Percentiles rank a stretch among this genome's conserved stretches.
Evolutionary conservation across 2,113 vertebrate species (phyloP).

Genomic region (Oenanthe oenanthe): DNA sequence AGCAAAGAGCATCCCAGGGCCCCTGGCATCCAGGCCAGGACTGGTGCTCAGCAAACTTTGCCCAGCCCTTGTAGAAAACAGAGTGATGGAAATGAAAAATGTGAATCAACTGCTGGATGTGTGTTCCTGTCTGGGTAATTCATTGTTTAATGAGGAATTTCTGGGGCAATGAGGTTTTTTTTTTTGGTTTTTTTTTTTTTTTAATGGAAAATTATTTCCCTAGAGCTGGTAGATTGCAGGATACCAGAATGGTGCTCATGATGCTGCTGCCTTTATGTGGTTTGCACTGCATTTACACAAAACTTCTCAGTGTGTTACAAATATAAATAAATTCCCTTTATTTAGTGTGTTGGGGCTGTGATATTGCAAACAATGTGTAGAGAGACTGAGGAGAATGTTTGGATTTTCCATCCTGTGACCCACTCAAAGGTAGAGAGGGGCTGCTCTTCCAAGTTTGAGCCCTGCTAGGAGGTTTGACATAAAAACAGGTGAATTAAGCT

Average conservation of each 20-base stretch:
- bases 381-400: accelerated
- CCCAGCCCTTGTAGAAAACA: not conserved
- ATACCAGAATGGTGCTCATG: not conserved
- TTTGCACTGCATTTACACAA: not conserved
- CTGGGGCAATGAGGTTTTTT: not conserved
- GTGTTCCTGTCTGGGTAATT: not conserved
- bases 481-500: conserved; percentile 48
- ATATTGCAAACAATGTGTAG: not conserved
- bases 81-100: not conserved
- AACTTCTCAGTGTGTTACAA: not conserved
- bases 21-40: not conserved
- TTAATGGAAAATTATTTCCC: not conserved
- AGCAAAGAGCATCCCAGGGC: not conserved
- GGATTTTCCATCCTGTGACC: not conserved
- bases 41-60: not conserved
- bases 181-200: not conserved
- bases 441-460: not conserved
- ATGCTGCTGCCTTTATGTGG: not conserved
- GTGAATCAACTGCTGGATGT: not conserved
- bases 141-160: not conserved
- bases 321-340: not conserved
- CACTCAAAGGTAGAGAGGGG: not conserved
- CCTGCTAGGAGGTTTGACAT: not conserved
- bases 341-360: accelerated
- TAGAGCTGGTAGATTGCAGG: not conserved